These are phyloP conservation scores for Enteromius unitaeniatus DNA, from an alignment of 2,797 vertebrate species.

Conservation along the genomic window DNA sequence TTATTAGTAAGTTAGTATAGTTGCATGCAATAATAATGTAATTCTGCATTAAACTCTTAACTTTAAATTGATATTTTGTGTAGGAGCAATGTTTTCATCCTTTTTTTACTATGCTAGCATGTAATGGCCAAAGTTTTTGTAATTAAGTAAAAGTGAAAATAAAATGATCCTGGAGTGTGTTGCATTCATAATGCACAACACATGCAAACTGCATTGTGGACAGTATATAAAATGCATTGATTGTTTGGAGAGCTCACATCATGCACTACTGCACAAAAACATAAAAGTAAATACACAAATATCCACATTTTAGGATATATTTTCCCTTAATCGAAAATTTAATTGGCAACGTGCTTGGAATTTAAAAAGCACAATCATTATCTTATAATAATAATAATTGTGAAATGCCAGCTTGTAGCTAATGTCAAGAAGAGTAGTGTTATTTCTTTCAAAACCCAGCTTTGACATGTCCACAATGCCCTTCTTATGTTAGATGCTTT, in stretches of 20 bases:
- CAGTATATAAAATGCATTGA: not conserved
- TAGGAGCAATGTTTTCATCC: slow-evolving; percentile 8
- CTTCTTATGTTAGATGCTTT: slow-evolving; percentile 26
- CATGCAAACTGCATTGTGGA: slow-evolving; percentile 9
- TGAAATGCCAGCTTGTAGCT: not conserved
- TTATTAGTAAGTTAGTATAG: not conserved
- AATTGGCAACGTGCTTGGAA: not conserved
- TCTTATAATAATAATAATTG: not conserved
- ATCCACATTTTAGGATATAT: not conserved
- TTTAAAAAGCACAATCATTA: not conserved
- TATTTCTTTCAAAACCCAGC: not conserved
- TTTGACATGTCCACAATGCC: slow-evolving; percentile 1
- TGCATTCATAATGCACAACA: slow-evolving; percentile 35
- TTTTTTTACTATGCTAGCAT: not conserved
- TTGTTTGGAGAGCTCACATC: not conserved
- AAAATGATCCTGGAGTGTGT: slow-evolving; percentile 22
- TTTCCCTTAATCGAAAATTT: not conserved
- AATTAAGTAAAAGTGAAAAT: slow-evolving; percentile 26
- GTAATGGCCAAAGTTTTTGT: slow-evolving; percentile 10
- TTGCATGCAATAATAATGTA: slow-evolving; percentile 10
- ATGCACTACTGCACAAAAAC: not conserved
- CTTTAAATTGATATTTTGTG: slow-evolving; percentile 1
- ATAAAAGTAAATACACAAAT: not conserved
- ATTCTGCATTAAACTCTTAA: slow-evolving; percentile 16
- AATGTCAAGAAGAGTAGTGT: not conserved